Conservation (phyloP, 2,888 invertebrate species). For the Mythimna impura region DNA sequence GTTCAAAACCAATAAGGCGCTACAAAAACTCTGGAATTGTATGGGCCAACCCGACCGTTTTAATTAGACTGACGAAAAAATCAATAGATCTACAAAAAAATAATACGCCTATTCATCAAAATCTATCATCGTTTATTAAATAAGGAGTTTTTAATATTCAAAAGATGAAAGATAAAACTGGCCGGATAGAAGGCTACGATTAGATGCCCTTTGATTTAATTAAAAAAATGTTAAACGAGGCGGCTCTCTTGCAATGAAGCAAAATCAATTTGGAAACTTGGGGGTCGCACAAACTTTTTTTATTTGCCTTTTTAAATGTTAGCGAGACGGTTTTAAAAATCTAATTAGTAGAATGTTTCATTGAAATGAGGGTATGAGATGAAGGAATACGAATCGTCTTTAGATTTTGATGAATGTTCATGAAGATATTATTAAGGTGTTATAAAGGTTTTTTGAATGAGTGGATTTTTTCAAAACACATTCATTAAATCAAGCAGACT, state of each 20-base stretch:
- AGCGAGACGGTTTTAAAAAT: conserved; percentile 64
- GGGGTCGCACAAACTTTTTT: conserved; percentile 71
- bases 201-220: conserved; percentile 83
- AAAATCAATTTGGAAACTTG: conserved; percentile 84
- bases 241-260: conserved; percentile 74
- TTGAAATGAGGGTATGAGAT: conserved; percentile 37
- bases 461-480: not conserved
- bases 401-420: conserved; percentile 1
- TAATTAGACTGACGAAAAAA: not conserved
- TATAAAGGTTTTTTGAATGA: not conserved
- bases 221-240: conserved; percentile 86
- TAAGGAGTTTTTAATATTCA: conserved; percentile 60
- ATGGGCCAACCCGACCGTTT: too few relatives aligned
- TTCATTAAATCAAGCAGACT: not conserved
- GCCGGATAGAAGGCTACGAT: conserved; percentile 69
- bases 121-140: conserved; percentile 47
- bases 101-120: conserved; percentile 4
- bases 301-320: conserved; percentile 74
- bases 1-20: too few relatives aligned
- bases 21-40: not conserved
- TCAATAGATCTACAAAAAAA: not conserved
- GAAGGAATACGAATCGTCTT: conserved; percentile 2
- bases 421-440: not conserved
- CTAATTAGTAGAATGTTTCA: conserved; percentile 61
- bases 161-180: conserved; percentile 67